Percentiles rank a stretch among this genome's conserved stretches.
Evolutionary conservation across 1,140 invertebrate species (phyloP).

Genomic region (Scaptodrosophila lebanonensis): DNA sequence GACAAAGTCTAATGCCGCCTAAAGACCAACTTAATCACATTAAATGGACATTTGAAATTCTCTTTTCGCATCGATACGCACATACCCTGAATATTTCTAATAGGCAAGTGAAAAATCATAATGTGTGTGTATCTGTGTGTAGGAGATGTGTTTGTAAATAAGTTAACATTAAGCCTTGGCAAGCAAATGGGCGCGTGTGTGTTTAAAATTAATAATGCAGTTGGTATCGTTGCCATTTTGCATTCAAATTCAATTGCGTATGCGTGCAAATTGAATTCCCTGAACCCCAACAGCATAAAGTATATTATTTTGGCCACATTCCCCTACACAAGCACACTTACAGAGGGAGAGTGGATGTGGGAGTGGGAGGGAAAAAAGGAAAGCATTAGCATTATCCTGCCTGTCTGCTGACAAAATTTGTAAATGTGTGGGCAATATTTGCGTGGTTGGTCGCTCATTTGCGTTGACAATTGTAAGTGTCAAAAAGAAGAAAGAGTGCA

Average conservation of each 20-base stretch:
- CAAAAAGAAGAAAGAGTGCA: constrained; percentile 48
- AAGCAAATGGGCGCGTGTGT: constrained; percentile 6
- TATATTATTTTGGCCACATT: constrained; percentile 59
- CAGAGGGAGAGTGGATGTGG: background rate
- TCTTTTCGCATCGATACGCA: too few species aligned
- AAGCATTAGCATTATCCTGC: too few species aligned
- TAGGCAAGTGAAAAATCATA: constrained; percentile 62
- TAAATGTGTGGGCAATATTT: too few species aligned
- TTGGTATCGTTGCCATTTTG: constrained; percentile 56
- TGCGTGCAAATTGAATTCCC: constrained; percentile 74
- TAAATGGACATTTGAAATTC: constrained; percentile 62
- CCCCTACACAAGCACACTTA: constrained; percentile 41
- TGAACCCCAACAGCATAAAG: constrained; percentile 62
- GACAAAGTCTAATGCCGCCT: constrained; percentile 8
- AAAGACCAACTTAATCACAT: constrained; percentile 59
- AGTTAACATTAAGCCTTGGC: background rate
- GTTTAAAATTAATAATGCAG: constrained; percentile 60
- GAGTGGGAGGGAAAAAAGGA: too few species aligned
- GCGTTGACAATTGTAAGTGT: constrained; percentile 60
- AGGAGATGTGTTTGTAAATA: constrained; percentile 1
- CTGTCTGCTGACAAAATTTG: too few species aligned
- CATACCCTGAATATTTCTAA: too few species aligned
- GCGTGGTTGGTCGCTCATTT: background rate
- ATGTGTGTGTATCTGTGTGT: background rate
- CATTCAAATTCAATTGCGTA: constrained; percentile 72